phyloP scores from a whole-genome alignment of 1,140 invertebrate genomes.

The Portunus trituberculatus region DNA sequence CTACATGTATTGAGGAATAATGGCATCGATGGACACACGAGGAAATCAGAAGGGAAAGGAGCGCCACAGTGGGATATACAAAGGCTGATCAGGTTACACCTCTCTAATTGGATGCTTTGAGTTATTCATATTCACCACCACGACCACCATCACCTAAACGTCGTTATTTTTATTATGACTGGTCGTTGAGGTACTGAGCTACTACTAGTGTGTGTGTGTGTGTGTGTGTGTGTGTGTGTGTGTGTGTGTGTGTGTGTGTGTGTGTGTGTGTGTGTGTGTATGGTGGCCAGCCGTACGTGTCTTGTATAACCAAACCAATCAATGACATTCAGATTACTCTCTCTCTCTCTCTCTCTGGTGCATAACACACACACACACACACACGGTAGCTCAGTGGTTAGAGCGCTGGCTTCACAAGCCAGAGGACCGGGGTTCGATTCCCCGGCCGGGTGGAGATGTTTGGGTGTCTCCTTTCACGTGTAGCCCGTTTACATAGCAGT shows the following conservation, averaged over 20 bases:
- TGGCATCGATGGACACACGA: too few species aligned
- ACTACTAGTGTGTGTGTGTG: neutral
- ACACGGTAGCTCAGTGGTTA: too few species aligned
- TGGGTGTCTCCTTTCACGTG: too few species aligned
- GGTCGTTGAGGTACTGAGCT: neutral
- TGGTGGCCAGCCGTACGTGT: neutral
- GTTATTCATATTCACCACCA: neutral
- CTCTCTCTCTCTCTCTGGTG: neutral
- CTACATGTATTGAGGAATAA: too few species aligned
- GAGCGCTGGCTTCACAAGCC: too few species aligned
- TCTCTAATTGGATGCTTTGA: neutral
- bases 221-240: constrained; percentile 42
- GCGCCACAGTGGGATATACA: too few species aligned
- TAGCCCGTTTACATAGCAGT: too few species aligned
- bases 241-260: neutral
- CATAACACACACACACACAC: too few species aligned
- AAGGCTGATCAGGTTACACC: too few species aligned
- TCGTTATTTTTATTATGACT: neutral
- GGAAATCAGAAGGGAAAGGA: too few species aligned
- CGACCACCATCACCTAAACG: neutral
- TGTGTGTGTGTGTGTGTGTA: neutral
- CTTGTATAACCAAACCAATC: neutral
- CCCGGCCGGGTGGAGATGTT: too few species aligned
- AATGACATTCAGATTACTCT: constrained; percentile 36
- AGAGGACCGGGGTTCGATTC: too few species aligned